Evolutionary conservation across 2,797 vertebrate species (phyloP), one percentile per base, ranked within the genome.

Genomic region (Fistularia commersonii): DNA sequence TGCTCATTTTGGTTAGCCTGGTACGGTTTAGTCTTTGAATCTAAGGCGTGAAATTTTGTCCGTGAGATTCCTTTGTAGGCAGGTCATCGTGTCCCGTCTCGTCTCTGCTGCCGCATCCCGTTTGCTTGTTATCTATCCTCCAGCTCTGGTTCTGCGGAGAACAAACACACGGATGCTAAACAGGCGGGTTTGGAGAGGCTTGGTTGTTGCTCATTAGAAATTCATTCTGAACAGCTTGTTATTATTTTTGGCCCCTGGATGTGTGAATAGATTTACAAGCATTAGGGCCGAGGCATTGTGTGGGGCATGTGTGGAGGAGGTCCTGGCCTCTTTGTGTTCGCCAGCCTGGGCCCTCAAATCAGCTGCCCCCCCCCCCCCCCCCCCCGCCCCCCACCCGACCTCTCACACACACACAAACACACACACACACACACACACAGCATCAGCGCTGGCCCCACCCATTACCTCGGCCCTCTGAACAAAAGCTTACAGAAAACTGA

Each of bases 241-340:
- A 84, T 87, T 85, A 85, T 87, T 83, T 83, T 14, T 82, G 76
- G 79, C 77, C 77, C 68, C 72, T 82, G 77, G 80, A 82, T 57
- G 85, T 76, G 77, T 89, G 89, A 89, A 89, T 87, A 89, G 88
- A 90, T 90, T 89, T 90, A 88, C 87, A 88, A 88, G 87, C 85
- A 89, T 89, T 88, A 88, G 80, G 72, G 68, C 63, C 40, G 51
- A 61, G 57, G 61, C 77, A 74, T 86, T 88, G 85, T 87, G 76
- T 39, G 64, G 64, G 73, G 71, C 77, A 75, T 82, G 82, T 84
- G 82, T 82, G 84, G 84, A 86, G 87, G 86, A 85, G 80, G 72
- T 83, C 84, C 74, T 48, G 59, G 72, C 57, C 81, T 77, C 83
- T 88, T 88, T 88, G 84, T 88, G 77, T 76, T 71, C 15, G 23